Conservation (phyloP, 2,888 invertebrate species). For the Galerucella pusilla region DNA sequence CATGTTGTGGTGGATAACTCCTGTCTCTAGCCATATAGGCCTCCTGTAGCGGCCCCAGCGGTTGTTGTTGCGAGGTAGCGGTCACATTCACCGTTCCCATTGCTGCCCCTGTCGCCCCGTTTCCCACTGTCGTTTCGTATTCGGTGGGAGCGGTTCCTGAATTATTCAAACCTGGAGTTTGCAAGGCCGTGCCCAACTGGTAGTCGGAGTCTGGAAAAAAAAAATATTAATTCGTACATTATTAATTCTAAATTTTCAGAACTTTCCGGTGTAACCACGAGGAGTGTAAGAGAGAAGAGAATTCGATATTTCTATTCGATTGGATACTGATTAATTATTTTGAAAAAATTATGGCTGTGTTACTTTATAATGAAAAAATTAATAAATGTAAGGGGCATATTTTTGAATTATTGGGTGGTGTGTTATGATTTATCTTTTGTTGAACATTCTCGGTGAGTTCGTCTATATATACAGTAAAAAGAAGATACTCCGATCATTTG, state of each 20-base stretch:
- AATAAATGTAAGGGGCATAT: too few species aligned
- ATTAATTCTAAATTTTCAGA: conserved; percentile 32
- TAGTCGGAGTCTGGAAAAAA: conserved; percentile 74
- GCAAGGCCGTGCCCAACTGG: conserved; percentile 77
- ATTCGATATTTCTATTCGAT: conserved; percentile 19
- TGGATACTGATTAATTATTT: background rate
- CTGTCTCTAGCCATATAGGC: conserved; percentile 63
- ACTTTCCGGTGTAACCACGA: conserved; percentile 2
- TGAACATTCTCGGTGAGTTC: too few species aligned
- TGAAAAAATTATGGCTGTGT: too few species aligned
- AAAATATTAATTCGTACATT: conserved; percentile 41
- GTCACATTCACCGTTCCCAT: conserved; percentile 41
- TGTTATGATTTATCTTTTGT: too few species aligned
- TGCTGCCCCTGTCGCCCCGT: conserved; percentile 49
- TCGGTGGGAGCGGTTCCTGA: conserved; percentile 59
- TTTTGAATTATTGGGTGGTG: too few species aligned
- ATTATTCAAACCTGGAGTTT: conserved; percentile 71
- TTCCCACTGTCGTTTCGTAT: conserved; percentile 56
- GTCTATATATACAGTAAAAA: too few species aligned
- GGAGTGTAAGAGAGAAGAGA: conserved; percentile 15
- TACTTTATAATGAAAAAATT: too few species aligned
- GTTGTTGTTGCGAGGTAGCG: conserved; percentile 33
- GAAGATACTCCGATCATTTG: too few species aligned
- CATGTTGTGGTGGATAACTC: conserved; percentile 61
- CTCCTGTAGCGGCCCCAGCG: conserved; percentile 60